Evolutionary conservation across 2,797 vertebrate species (phyloP).

Genomic region (Parambassis ranga): DNA sequence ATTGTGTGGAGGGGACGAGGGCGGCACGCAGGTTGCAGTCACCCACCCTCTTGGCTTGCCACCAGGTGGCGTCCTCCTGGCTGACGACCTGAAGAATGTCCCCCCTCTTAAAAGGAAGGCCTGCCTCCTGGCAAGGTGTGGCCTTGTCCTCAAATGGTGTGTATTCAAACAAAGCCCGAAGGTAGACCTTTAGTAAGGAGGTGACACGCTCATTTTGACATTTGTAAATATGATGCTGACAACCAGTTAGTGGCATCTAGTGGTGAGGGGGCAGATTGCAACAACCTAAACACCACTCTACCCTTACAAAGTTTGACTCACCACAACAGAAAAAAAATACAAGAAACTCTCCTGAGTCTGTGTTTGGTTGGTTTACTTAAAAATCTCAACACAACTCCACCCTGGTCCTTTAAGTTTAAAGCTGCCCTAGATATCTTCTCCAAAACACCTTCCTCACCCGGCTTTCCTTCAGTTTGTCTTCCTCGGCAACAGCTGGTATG

Average conservation of each 20-base stretch:
- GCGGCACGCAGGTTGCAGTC: constrained; percentile 94
- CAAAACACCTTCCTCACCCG: constrained; percentile 81
- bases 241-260: too few species aligned
- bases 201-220: too few species aligned
- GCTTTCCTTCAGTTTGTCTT: constrained; percentile 89
- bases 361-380: too few species aligned
- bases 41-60: constrained; percentile 94
- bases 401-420: too few species aligned
- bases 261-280: too few species aligned
- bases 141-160: constrained; percentile 94
- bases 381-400: too few species aligned
- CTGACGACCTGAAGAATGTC: constrained; percentile 98
- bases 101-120: constrained; percentile 91
- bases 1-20: constrained; percentile 93
- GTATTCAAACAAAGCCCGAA: constrained; percentile 95
- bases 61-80: constrained; percentile 97
- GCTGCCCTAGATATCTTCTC: too few species aligned
- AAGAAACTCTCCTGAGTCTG: too few species aligned
- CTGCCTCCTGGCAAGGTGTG: constrained; percentile 98
- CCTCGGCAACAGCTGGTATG: constrained; percentile 91
- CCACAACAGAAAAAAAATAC: too few species aligned
- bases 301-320: too few species aligned
- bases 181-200: constrained; percentile 81
- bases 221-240: too few species aligned
- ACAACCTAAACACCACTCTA: too few species aligned